Conservation (phyloP, 2,888 invertebrate genomes). For the Micoletzkya japonica region DNA sequence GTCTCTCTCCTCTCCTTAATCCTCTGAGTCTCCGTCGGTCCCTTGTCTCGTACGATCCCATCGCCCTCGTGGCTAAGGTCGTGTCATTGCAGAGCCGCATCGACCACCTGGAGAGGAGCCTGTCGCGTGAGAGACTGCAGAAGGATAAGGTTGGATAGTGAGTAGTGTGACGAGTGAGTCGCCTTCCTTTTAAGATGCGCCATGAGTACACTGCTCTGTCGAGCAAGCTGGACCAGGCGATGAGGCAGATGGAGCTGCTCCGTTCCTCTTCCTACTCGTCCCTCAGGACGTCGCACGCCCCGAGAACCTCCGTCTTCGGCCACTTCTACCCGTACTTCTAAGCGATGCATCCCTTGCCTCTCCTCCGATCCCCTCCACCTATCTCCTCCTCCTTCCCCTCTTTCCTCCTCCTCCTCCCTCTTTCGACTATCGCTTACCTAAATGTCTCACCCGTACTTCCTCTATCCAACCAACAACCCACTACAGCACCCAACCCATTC, state of each 20-base stretch:
- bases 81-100: slow-evolving; percentile 58
- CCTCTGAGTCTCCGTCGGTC: neutral
- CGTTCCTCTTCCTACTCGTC: slow-evolving; percentile 57
- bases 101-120: slow-evolving; percentile 60
- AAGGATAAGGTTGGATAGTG: slow-evolving; percentile 57
- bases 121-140: slow-evolving; percentile 59
- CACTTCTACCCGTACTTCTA: slow-evolving; percentile 63
- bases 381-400: slow-evolving; percentile 2
- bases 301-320: slow-evolving; percentile 60
- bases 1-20: slow-evolving; percentile 11
- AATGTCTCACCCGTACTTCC: slow-evolving; percentile 18
- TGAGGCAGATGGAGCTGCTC: slow-evolving; percentile 62
- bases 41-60: no score
- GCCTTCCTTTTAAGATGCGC: slow-evolving; percentile 48
- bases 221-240: slow-evolving; percentile 59
- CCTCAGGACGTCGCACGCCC: slow-evolving; percentile 50
- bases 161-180: neutral
- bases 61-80: slow-evolving; percentile 6
- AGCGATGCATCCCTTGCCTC: slow-evolving; percentile 26
- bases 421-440: neutral
- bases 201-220: slow-evolving; percentile 58
- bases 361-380: neutral
- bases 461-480: neutral
- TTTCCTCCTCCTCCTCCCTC: neutral
- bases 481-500: no score